These are phyloP conservation scores for Polymixis flavicincta DNA, from an alignment of 2,888 invertebrate species.

Conservation along the genomic window DNA sequence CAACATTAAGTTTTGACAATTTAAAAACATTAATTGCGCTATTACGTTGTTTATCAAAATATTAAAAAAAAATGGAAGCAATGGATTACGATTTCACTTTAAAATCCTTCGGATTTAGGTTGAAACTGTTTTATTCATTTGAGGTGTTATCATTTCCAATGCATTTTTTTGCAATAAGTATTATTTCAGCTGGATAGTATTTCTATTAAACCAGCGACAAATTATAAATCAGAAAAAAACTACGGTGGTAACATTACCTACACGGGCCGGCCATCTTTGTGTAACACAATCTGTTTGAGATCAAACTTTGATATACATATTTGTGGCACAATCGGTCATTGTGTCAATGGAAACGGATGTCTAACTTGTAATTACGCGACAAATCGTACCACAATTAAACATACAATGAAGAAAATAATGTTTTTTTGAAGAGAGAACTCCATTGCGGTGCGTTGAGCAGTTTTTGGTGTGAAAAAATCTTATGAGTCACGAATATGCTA, in stretches of 20 bases:
- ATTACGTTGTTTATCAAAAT: too few species aligned
- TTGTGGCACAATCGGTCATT: constrained; percentile 58
- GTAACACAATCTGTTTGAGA: constrained; percentile 75
- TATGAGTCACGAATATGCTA: too few species aligned
- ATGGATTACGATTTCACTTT: too few species aligned
- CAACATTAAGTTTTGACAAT: too few species aligned
- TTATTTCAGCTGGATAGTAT: neutral
- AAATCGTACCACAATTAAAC: constrained; percentile 38
- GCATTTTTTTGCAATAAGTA: neutral
- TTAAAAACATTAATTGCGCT: too few species aligned
- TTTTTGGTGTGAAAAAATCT: too few species aligned
- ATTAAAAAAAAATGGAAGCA: too few species aligned
- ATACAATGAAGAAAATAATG: neutral
- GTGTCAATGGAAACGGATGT: constrained; percentile 57
- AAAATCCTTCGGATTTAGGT: too few species aligned
- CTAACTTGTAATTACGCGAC: constrained; percentile 66
- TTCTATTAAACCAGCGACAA: constrained; percentile 9
- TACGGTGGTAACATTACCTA: constrained; percentile 24
- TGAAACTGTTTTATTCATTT: too few species aligned
- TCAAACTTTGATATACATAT: constrained; percentile 73
- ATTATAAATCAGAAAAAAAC: constrained; percentile 12
- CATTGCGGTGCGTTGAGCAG: too few species aligned
- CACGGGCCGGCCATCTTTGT: constrained; percentile 69
- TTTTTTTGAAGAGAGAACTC: too few species aligned
- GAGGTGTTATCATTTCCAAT: neutral